Base-by-base conservation (phyloP, 2,888 invertebrate species). In the Heterodera filipjevi region DNA sequence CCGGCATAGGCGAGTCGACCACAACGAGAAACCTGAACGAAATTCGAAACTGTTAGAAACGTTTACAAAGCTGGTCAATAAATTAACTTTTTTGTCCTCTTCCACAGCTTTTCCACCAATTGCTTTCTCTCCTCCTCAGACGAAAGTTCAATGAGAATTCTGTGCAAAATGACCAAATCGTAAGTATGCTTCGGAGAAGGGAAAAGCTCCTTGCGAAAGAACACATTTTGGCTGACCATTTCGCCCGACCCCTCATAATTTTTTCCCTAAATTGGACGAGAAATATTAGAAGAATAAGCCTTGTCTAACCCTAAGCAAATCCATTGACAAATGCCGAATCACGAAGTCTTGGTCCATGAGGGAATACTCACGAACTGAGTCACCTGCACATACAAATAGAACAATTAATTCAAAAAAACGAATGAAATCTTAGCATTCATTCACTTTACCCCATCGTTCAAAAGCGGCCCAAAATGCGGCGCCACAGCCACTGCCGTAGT, bases 401-500 rank as follows among this genome's bases (percentile, higher is more conserved):
- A n/a, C n/a, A n/a, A n/a, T n/a, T n/a, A n/a, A n/a, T n/a, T n/a
- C n/a, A n/a, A n/a, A n/a, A n/a, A n/a, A n/a, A n/a, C n/a, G n/a
- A n/a, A n/a, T n/a, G n/a, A n/a, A n/a, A n/a, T n/a, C n/a, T n/a
- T n/a, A 39, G 39, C 39, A 39, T 39, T 2, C 39, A 10, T 10
- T 33, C 14, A 35, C 32, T 27, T 44, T 44, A n/a, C 81, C 82
- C 79, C 80, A 97, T 27, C 92, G 91, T 5, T 91, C 89, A 85
- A 93, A 93, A 0, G 93, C 92, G 0, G 94, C 96, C 93, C 93
- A 93, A 72, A 87, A 87, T 10, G 82, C 94, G 0, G 94, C 93
- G 0, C 95, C 96, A 6, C 94, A 90, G 0, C 97, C 97, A 8
- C 95, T 94, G 0, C 96, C 97, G 90, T 94, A 95, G 90, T 97